Base-by-base conservation (phyloP, 37 sponge, comb jelly and placozoan genomes). In the Agelas oroides region DNA sequence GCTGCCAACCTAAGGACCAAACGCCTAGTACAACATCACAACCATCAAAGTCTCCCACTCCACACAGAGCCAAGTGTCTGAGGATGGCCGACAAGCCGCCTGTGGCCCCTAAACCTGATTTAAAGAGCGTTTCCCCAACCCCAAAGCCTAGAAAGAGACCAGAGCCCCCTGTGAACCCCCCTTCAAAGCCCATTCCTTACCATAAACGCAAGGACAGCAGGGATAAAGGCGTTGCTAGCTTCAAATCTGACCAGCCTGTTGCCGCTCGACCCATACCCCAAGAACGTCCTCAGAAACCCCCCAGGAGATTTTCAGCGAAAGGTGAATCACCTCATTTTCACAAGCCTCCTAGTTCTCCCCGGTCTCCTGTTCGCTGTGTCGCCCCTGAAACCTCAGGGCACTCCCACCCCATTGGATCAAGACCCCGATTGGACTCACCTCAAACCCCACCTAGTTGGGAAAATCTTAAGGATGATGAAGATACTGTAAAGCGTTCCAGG, bases 161-260 rank as follows among this genome's bases (percentile, higher is more conserved):
- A 16, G 32, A 64, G 1, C 54, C 65, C 14, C 79, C 79, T 27
- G 41, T 19, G 12, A 25, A 60, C 6, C 65, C 62, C 25, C 78
- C 78, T 23, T 2, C 12, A 24, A 77, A 79, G 65, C 79, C 79
- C 3, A 27, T 46, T 0, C 79, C 79, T 15, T 79, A 79, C 41
- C 27, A 27, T 1, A 14, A 23, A n/a, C 78, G 61, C 41, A 14
- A 25, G 21, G 78, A 77, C 52, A 28, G 31, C 79, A 64, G 41
- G 41, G 65, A 32, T 0, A 40, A 65, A 0, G 66, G 52, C 0
- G 37, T 79, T 52, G 11, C 53, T 32, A 79, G 54, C 24, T 64
- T 65, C 27, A 79, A 79, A 27, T 40, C 65, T 18, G 38, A 65
- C 79, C 53, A 17, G 30, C 54, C 66, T 41, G 27, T 67, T 2